Evolutionary conservation across 1,140 invertebrate genomes (phyloP).

Genomic region (Euwallacea similis): DNA sequence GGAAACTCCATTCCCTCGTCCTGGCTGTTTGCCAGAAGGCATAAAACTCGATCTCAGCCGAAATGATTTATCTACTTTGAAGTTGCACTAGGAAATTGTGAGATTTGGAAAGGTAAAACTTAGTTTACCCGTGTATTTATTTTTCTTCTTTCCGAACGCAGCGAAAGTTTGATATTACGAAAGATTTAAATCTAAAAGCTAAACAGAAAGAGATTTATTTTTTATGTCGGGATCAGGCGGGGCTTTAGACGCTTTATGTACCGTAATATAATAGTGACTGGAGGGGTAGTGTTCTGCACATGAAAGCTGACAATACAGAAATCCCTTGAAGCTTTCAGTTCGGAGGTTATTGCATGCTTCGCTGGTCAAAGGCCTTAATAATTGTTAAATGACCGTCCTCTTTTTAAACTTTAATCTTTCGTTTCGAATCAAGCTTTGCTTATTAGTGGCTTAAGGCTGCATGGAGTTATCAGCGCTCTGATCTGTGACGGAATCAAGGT

Average conservation of each 20-base stretch:
- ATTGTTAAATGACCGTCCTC: too few relatives aligned
- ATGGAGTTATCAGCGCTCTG: too few relatives aligned
- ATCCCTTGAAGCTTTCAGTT: not conserved
- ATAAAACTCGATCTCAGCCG: conserved; percentile 23
- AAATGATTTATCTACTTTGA: conserved; percentile 30
- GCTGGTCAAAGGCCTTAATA: not conserved
- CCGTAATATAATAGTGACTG: not conserved
- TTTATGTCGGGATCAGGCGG: conserved; percentile 1
- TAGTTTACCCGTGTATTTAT: conserved; percentile 24
- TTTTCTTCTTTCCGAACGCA: conserved; percentile 18
- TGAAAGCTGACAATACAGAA: not conserved
- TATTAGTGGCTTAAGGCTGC: too few relatives aligned
- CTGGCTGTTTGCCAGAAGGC: conserved; percentile 20
- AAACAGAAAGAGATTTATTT: conserved; percentile 25
- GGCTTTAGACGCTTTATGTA: not conserved
- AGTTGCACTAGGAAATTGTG: conserved; percentile 29
- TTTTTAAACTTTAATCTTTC: not conserved
- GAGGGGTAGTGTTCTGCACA: not conserved
- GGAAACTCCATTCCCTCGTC: conserved; percentile 21
- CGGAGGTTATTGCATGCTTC: not conserved
- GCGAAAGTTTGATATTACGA: conserved; percentile 21
- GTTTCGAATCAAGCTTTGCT: not conserved
- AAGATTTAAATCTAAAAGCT: conserved; percentile 21
- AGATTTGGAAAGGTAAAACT: conserved; percentile 29
- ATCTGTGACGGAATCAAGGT: too few relatives aligned